These are phyloP conservation scores for Arge pagana DNA, from an alignment of 2,888 invertebrate genomes.

Conservation along the genomic window DNA sequence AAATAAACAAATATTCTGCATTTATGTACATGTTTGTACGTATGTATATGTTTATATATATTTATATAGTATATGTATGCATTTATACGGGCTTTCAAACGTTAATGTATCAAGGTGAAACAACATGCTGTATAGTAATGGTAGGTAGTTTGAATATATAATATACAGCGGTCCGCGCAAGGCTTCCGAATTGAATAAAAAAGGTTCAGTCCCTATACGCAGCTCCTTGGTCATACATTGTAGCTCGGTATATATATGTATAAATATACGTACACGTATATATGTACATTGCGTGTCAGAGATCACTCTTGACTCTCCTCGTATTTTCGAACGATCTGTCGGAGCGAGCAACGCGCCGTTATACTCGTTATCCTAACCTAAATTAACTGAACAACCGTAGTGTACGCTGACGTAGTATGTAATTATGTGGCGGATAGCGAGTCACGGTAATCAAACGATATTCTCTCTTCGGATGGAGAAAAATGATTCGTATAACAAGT, in stretches of 20 bases:
- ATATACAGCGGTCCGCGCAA: not conserved
- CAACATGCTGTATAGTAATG: not conserved
- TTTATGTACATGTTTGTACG: too few species aligned
- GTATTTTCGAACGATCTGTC: constrained; percentile 13
- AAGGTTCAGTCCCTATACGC: not conserved
- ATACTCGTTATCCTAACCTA: constrained; percentile 21
- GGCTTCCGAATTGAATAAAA: constrained; percentile 19
- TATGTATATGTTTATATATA: not conserved
- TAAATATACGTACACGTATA: not conserved
- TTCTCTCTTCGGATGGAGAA: constrained; percentile 10
- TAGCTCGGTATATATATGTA: not conserved
- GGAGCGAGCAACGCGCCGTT: constrained; percentile 18
- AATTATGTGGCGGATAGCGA: constrained; percentile 11
- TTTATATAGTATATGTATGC: too few species aligned
- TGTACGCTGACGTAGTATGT: not conserved
- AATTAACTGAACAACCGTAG: constrained; percentile 21
- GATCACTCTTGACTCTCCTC: constrained; percentile 17
- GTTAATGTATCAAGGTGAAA: not conserved
- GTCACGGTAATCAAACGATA: constrained; percentile 13
- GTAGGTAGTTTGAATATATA: not conserved
- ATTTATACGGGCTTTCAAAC: not conserved
- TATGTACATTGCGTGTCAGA: constrained; percentile 13
- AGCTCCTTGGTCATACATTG: not conserved
- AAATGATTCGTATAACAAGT: too few species aligned
- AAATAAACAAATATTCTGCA: too few species aligned